These are phyloP conservation scores for Gasterosteus nipponicus DNA, from an alignment of 2,113 vertebrate genomes.

Conservation along the genomic window DNA sequence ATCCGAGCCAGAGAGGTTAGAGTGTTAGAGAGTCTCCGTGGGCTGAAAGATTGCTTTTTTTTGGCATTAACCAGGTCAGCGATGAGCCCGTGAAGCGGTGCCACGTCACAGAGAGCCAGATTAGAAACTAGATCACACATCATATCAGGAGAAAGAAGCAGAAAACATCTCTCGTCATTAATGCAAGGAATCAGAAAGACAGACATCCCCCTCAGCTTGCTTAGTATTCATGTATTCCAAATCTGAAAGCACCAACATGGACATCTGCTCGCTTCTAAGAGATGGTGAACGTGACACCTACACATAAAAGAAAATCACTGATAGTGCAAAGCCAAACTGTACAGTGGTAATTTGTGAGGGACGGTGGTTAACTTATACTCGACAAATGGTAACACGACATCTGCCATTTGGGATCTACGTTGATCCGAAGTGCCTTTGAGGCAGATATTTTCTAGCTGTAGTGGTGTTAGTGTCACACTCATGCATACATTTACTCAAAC, in stretches of 20 bases:
- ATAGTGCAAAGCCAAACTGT: constrained; percentile 29
- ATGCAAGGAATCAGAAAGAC: constrained; percentile 6
- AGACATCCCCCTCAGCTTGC: background rate
- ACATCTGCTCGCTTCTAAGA: constrained; percentile 27
- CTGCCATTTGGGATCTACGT: constrained; percentile 31
- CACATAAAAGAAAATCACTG: constrained; percentile 38
- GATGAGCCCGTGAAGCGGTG: constrained; percentile 30
- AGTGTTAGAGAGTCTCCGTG: constrained; percentile 27
- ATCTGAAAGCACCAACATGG: constrained; percentile 31
- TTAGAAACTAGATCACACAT: constrained; percentile 75
- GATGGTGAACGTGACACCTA: constrained; percentile 37
- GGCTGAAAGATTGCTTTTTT: constrained; percentile 31
- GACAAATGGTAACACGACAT: constrained; percentile 32
- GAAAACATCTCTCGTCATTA: constrained; percentile 35
- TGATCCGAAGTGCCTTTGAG: constrained; percentile 31
- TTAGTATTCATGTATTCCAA: constrained; percentile 46
- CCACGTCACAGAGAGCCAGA: constrained; percentile 55
- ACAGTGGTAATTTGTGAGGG: constrained; percentile 22
- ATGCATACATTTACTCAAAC: constrained; percentile 37
- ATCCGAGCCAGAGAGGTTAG: constrained; percentile 44
- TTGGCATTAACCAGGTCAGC: constrained; percentile 67
- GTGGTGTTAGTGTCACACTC: constrained; percentile 34
- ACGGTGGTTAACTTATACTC: constrained; percentile 33
- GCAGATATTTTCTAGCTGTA: constrained; percentile 10
- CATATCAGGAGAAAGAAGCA: constrained; percentile 36